Evolutionary conservation across 2,113 vertebrate genomes (phyloP).

Genomic region (Malurus alboscapulatus): DNA sequence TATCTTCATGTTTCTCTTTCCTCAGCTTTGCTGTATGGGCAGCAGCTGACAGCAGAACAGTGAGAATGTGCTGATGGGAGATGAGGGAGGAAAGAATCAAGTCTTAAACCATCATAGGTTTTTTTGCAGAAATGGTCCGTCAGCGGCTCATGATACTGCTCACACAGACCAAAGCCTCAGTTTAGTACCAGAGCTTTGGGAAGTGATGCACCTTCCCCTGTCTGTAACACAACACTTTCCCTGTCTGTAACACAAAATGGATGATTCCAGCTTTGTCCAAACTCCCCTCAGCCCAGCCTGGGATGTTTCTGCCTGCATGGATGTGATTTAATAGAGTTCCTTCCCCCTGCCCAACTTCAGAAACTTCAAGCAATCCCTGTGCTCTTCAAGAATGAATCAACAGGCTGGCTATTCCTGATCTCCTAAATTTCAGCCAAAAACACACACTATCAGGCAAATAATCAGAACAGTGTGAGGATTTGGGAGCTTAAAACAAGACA

Average conservation of each 20-base stretch:
- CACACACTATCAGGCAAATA: background rate
- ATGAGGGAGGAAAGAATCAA: background rate
- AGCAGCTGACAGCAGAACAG: background rate
- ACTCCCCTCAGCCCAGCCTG: background rate
- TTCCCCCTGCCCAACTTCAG: background rate
- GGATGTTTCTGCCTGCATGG: background rate
- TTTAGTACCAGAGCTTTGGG: background rate
- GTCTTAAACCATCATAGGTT: background rate
- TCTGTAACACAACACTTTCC: background rate
- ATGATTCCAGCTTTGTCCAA: background rate
- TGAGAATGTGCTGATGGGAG: background rate
- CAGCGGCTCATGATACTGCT: background rate
- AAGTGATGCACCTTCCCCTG: background rate
- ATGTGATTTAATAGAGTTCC: background rate
- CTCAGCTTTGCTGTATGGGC: background rate
- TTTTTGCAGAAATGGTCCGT: background rate
- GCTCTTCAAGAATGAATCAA: background rate
- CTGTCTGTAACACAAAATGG: background rate
- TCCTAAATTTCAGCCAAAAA: slow-evolving; percentile 8
- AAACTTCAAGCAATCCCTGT: background rate
- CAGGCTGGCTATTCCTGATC: background rate
- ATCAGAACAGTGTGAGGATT: background rate
- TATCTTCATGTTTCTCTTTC: background rate
- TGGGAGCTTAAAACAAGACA: background rate
- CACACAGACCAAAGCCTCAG: accelerated